phyloP scores from a whole-genome alignment of 2,113 vertebrate genomes.

The Pleuronectes platessa region DNA sequence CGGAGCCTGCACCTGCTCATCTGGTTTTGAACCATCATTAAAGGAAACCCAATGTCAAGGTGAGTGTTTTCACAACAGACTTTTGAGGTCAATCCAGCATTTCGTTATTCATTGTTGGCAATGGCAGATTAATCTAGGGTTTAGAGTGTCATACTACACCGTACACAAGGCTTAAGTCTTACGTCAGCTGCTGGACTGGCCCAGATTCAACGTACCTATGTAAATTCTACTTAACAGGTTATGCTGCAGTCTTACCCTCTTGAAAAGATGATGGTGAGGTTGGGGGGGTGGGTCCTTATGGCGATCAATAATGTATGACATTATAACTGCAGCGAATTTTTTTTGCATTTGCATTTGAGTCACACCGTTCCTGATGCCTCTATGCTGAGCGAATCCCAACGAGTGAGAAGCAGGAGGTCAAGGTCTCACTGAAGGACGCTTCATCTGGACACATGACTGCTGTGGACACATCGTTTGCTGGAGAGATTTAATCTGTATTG shows the following conservation, averaged over 20 bases:
- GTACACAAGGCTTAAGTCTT: neutral
- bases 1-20: slow-evolving; percentile 92
- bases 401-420: slow-evolving; percentile 27
- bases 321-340: slow-evolving; percentile 38
- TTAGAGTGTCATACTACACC: slow-evolving; percentile 8
- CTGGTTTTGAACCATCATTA: slow-evolving; percentile 91
- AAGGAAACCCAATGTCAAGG: slow-evolving; percentile 95
- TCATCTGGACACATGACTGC: slow-evolving; percentile 7
- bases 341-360: slow-evolving; percentile 49
- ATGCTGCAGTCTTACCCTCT: neutral
- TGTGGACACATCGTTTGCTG: neutral
- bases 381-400: slow-evolving; percentile 43
- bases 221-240: slow-evolving; percentile 1
- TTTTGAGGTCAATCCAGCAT: slow-evolving; percentile 6
- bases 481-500: slow-evolving; percentile 30
- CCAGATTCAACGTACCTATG: neutral
- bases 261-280: neutral
- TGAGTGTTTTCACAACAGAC: slow-evolving; percentile 71
- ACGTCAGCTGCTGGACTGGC: neutral
- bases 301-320: slow-evolving; percentile 49
- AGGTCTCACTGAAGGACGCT: slow-evolving; percentile 38
- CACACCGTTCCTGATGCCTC: neutral
- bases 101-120: slow-evolving; percentile 3
- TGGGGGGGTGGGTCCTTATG: slow-evolving; percentile 5
- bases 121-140: slow-evolving; percentile 10